Evolutionary conservation across 30 jellyfish, hydroid and myxozoan genomes (phyloP), one percentile per base, ranked within the genome.

Genomic region (Hydractinia symbiolongicarpus): DNA sequence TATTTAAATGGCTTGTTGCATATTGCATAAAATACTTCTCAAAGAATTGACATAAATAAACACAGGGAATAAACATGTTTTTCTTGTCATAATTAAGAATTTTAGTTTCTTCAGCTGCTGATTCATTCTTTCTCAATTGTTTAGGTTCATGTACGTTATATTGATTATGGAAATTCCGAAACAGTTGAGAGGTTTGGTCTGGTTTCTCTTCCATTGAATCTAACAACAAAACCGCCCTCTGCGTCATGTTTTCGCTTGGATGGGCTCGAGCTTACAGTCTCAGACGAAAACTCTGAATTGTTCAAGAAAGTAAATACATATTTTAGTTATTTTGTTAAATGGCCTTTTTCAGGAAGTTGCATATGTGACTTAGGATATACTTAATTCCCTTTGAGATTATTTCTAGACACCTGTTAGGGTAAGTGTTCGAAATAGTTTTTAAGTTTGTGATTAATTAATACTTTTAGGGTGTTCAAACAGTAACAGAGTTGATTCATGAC

Each of bases 101-200:
- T 13, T 58, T 58, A 64, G 52, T 64, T 13, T 7, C 74, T n/a
- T 13, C 40, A 6, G 4, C 4, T 6, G 74, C 40, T 13, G 1
- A 30, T 64, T 64, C 9, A 5, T 62, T 64, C 1, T 64, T 64
- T 51, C 40, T 0, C 40, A 6, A 64, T 64, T 7, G 9, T 64
- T 44, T 13, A 64, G 74, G 74, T 64, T 51, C 74, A 0, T n/a
- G 40, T 64, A 7, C 74, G 74, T n/a, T 64, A 64, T 2, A 64
- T 64, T 7, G 74, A 64, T 13, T 64, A 64, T 64, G 74, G 74
- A 7, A 64, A 64, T 64, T 64, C 74, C 19, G 74, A 64, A 51
- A 64, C 17, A 64, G 74, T 64, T 0, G 74, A 64, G 9, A 44
- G 74, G 7, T 51, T 6, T 6, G 74, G 52, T 6, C 40, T 64